phyloP scores from a whole-genome alignment of 2,888 invertebrate genomes.

The Drosophila macrospina region DNA sequence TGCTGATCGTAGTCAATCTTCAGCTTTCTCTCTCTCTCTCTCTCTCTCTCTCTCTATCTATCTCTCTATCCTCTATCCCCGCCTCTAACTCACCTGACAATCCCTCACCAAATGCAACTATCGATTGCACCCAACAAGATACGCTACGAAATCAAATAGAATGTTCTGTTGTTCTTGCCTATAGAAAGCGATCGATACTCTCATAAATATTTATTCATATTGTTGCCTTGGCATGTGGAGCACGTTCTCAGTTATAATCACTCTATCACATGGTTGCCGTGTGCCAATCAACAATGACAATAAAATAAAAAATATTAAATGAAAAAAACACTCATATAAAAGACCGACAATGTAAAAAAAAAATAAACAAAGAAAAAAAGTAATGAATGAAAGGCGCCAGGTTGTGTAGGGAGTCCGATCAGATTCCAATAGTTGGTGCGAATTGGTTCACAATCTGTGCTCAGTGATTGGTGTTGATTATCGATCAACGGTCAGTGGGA shows the following conservation, averaged over 20 bases:
- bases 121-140: slow-evolving; percentile 13
- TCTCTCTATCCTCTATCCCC: too few relatives aligned
- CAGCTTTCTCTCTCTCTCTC: not conserved
- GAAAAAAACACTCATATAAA: not conserved
- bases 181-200: slow-evolving; percentile 40
- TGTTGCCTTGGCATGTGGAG: slow-evolving; percentile 28
- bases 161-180: slow-evolving; percentile 11
- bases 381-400: slow-evolving; percentile 13
- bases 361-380: too few relatives aligned
- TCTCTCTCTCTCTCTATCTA: not conserved
- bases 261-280: slow-evolving; percentile 38
- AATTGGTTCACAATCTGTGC: not conserved
- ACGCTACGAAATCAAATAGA: slow-evolving; percentile 11
- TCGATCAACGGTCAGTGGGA: not conserved
- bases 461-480: not conserved
- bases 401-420: not conserved
- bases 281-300: slow-evolving; percentile 21
- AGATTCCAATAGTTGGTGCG: not conserved
- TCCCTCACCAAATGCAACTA: not conserved
- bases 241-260: slow-evolving; percentile 39
- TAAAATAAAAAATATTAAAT: not conserved
- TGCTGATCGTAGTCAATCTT: not conserved
- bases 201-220: slow-evolving; percentile 20
- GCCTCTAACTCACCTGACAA: not conserved
- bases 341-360: not conserved